Evolutionary conservation across 2,113 vertebrate genomes (phyloP).

Genomic region (Odocoileus virginianus): DNA sequence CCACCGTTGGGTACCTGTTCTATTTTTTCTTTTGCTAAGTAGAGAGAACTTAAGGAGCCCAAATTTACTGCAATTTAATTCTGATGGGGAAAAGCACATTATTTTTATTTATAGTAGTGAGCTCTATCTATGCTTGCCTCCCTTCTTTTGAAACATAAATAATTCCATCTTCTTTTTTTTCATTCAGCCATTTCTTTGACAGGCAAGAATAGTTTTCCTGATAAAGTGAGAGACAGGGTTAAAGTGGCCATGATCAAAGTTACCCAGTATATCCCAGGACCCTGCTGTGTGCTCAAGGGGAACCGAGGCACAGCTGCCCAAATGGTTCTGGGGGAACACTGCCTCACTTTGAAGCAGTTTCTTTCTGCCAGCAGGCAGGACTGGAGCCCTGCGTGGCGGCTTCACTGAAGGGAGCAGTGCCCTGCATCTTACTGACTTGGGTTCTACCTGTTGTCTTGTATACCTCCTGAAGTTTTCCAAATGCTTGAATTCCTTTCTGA

Average conservation of each 20-base stretch:
- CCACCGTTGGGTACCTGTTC: neutral
- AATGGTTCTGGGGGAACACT: neutral
- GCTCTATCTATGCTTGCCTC: neutral
- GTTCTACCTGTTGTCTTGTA: neutral
- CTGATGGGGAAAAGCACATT: slow-evolving; percentile 46
- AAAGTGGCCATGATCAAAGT: neutral
- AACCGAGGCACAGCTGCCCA: neutral
- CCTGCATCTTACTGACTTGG: neutral
- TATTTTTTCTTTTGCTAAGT: slow-evolving; percentile 14
- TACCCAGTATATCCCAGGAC: neutral
- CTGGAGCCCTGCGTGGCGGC: fast-evolving
- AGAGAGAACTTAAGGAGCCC: slow-evolving; percentile 49
- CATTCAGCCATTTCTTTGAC: neutral
- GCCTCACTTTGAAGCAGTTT: neutral
- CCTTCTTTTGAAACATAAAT: slow-evolving; percentile 41
- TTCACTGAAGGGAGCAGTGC: fast-evolving
- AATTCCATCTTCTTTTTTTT: neutral
- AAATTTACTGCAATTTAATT: slow-evolving; percentile 68
- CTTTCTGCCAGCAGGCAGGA: no score
- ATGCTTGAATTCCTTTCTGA: neutral
- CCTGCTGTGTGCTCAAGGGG: neutral
- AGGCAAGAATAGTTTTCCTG: neutral
- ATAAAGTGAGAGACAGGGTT: neutral
- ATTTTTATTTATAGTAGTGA: slow-evolving; percentile 58
- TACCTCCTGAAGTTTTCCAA: neutral